Evolutionary conservation across 2,113 vertebrate species (phyloP).

Genomic region (Macquaria australasica): DNA sequence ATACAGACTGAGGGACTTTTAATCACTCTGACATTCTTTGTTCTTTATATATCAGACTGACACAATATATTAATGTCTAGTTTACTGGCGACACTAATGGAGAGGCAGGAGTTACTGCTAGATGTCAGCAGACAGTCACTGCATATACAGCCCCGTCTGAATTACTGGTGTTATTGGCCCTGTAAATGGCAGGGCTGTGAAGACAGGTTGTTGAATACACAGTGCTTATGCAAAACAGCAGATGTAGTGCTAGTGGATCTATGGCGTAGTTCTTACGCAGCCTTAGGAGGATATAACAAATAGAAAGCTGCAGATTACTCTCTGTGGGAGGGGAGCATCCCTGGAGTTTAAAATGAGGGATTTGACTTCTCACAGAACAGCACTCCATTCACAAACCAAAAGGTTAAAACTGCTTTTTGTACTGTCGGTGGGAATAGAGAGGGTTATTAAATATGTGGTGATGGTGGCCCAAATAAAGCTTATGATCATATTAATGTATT

Average conservation of each 20-base stretch:
- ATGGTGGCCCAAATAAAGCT: slow-evolving; percentile 19
- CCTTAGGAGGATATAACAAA: slow-evolving; percentile 74
- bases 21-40: slow-evolving; percentile 67
- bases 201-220: slow-evolving; percentile 62
- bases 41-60: slow-evolving; percentile 63
- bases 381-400: slow-evolving; percentile 50
- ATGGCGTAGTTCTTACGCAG: slow-evolving; percentile 61
- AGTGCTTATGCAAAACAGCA: slow-evolving; percentile 73
- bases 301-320: slow-evolving; percentile 75
- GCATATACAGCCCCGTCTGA: slow-evolving; percentile 47
- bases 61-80: slow-evolving; percentile 53
- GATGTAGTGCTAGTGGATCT: slow-evolving; percentile 60
- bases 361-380: slow-evolving; percentile 50
- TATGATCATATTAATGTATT: slow-evolving; percentile 23
- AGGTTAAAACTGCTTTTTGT: slow-evolving; percentile 55
- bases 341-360: slow-evolving; percentile 69
- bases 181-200: slow-evolving; percentile 61
- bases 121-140: slow-evolving; percentile 49
- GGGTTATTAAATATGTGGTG: background rate
- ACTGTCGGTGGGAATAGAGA: background rate
- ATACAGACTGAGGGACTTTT: slow-evolving; percentile 41
- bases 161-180: slow-evolving; percentile 62
- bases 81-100: slow-evolving; percentile 55
- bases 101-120: slow-evolving; percentile 62
- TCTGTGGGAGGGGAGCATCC: slow-evolving; percentile 60